Base-by-base conservation (phyloP, 2,888 invertebrate genomes). In the Seira musarum region DNA sequence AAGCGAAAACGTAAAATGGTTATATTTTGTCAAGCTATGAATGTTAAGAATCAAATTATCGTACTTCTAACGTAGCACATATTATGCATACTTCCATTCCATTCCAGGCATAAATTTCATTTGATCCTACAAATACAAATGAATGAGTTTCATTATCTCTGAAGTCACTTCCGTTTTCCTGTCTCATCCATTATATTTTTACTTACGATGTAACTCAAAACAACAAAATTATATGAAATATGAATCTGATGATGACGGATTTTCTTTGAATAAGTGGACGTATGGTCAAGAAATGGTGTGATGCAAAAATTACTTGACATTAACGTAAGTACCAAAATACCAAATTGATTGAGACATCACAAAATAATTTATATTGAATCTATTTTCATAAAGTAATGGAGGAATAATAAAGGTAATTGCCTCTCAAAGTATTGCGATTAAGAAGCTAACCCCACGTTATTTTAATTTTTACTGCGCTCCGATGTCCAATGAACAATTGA, bases 61-160 rank as follows among this genome's bases (percentile, higher is more conserved):
- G 63, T 13, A 22, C n/a, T 3, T 68, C 53, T 68, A 15, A 19
- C 1, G 10, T 19, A 2, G 10, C 13, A 57, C 17, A 57, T 57
- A 15, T 57, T 57, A 57, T n/a, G 57, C 17, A 57, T 5, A 57
- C 8, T 70, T n/a, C 15, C 63, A 40, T n/a, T 69, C 22, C 19
- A 61, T 22, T 5, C 64, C 69, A 0, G 61, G 63, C 13, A 25
- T 46, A 22, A 35, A 71, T 35, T 40, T 40, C 40, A 40, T n/a
- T 40, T 40, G 40, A 40, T 40, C 40, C 13, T 40, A 13, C 6
- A 40, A 40, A 40, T 40, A 17, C 3, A 57, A 57, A 15, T 57
- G 57, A 10, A n/a, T 57, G 17, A 57, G 57, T n/a, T 57, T n/a
- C 57, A 3, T 57, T 57, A 57, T 57, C 57, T 57, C n/a, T 17